Base-by-base conservation (phyloP, 1,140 invertebrate species). In the Orius insidiosus region DNA sequence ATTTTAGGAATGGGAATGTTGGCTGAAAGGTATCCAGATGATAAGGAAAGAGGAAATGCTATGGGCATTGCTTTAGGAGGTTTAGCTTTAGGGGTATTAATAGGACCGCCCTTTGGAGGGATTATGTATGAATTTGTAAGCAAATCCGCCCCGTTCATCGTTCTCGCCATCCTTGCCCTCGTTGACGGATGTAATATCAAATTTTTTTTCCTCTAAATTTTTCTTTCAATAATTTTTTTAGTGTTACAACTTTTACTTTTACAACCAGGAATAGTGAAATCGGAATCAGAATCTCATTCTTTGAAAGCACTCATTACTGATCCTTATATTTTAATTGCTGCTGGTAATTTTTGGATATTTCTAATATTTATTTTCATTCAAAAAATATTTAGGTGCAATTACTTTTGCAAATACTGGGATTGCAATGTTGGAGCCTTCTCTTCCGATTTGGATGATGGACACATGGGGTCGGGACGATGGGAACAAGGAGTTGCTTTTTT, bases 201-300 rank as follows among this genome's bases (percentile, higher is more conserved):
- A 48, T 46, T 36, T 7, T n/a, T n/a, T n/a, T n/a, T n/a, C n/a
- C n/a, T n/a, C n/a, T n/a, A n/a, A n/a, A n/a, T n/a, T n/a, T n/a
- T n/a, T n/a, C 13, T 10, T 13, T 18, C n/a, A n/a, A n/a, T n/a
- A n/a, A n/a, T 15, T 50, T 49, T 62, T 63, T 24, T 55, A 95
- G 85, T 93, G 41, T 67, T 98, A 14, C 94, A 98, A 64, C 69
- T 98, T 54, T 68, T 96, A 57, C 89, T 98, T 59, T 71, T 99
- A 7, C 88, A 97, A 65, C 95, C 95, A 1, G 78, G 79, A 5
- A 78, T 98, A 10, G 80, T 85, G 2, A 81, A 84, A 13, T 85
- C 90, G 52, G 87, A 94, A 57, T 73, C 82, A 13, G 88, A 95
- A 54, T 90, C 94, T 3, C 88, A 93, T 1, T 89, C 92, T 0